phyloP scores from a whole-genome alignment of 2,113 vertebrate species.

The Urocynchramus pylzowi region DNA sequence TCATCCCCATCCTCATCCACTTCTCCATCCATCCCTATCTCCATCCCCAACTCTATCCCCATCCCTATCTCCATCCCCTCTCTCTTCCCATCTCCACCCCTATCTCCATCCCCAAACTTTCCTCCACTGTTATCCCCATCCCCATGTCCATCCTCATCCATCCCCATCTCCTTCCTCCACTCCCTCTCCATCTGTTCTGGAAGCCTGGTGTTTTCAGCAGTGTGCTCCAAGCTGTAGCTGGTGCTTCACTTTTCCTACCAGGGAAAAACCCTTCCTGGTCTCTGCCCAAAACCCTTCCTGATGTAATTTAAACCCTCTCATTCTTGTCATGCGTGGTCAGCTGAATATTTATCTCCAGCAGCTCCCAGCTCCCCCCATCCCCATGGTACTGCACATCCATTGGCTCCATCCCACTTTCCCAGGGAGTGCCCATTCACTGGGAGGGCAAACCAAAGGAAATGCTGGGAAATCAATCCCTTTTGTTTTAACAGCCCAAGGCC shows the following conservation, averaged over 20 bases:
- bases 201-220: neutral
- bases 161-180: neutral
- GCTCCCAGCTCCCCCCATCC: neutral
- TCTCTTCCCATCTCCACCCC: neutral
- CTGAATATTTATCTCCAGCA: neutral
- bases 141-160: neutral
- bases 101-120: too few species aligned
- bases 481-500: neutral
- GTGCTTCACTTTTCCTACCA: neutral
- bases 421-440: rapidly evolving
- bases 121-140: neutral
- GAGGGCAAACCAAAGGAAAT: neutral
- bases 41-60: neutral
- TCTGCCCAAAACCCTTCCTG: neutral
- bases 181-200: neutral
- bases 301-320: neutral
- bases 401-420: neutral
- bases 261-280: neutral
- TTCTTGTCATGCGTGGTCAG: neutral
- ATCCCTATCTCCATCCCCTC: neutral
- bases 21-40: neutral
- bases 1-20: too few species aligned
- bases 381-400: rapidly evolving
- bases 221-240: neutral
- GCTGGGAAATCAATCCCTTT: neutral